These are phyloP conservation scores for Tichodroma muraria DNA, from an alignment of 2,113 vertebrate species.

Conservation along the genomic window DNA sequence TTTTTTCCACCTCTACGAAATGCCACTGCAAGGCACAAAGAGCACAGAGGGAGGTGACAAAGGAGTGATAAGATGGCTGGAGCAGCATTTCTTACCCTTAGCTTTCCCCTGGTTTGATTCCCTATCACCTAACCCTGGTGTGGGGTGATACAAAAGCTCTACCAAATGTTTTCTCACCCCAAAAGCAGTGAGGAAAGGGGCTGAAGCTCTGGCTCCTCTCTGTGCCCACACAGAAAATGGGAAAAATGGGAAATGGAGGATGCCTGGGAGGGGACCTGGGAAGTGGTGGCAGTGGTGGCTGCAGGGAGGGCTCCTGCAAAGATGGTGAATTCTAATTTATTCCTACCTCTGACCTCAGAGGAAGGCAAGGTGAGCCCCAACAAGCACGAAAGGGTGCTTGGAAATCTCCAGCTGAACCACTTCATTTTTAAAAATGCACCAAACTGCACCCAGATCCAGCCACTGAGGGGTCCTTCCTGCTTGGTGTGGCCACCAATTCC, in stretches of 20 bases:
- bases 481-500: background rate
- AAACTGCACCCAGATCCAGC: no score
- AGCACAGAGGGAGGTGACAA: background rate
- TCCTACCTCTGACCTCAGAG: background rate
- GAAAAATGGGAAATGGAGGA: no score
- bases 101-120: background rate
- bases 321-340: background rate
- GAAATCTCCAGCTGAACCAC: background rate
- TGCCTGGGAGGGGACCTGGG: no score
- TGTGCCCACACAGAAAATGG: accelerated
- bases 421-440: background rate
- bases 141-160: background rate
- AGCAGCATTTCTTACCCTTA: background rate
- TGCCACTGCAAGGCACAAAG: background rate
- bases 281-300: background rate
- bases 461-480: background rate
- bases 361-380: background rate
- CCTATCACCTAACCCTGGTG: background rate
- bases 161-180: background rate
- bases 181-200: background rate
- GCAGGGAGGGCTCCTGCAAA: background rate
- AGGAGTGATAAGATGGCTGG: background rate
- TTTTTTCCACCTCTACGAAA: background rate
- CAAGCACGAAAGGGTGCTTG: background rate
- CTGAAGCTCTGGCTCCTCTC: background rate